Base-by-base conservation (phyloP, 2,888 invertebrate genomes). In the Prostheceraeus crozeri region DNA sequence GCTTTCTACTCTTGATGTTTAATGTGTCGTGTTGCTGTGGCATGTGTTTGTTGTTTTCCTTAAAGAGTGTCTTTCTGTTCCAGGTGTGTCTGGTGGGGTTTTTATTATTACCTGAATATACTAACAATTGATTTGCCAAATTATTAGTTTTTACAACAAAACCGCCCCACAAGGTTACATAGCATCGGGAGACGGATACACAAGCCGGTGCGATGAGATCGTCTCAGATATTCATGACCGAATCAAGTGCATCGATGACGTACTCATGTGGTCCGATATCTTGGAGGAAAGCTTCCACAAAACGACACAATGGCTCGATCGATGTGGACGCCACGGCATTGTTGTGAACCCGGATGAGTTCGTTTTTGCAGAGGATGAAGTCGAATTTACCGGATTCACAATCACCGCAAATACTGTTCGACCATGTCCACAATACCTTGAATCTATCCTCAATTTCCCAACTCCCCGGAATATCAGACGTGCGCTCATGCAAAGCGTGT, bases 401-500 rank as follows among this genome's bases (percentile, higher is more conserved):
- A 59, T 64, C 3, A 62, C 63, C 1, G 23, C 46, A 3, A 36
- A 59, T 33, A 62, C 40, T 31, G 65, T 67, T 6, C 64, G 64
- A 1, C 65, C 66, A 33, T 63, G 67, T 35, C 19, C 0, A 8
- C 40, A 54, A 40, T 65, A 62, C 45, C 11, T 66, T 3, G 31
- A 59, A 19, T 64, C 66, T 1, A 67, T 67, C 28, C 23, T 33
- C 19, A 33, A 54, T 33, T 54, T 54, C 28, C 54, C 40, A 10
- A 36, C 52, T n/a, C n/a, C 54, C 6, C n/a, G 25, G 10, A 54
- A 40, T 19, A 25, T 28, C 48, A 10, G 45, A 54, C 40, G 28
- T 54, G 4, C 48, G 48, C 14, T 67, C 66, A 2, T 67, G 66
- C 67, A 67, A 65, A 65, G 65, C 27, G 25, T n/a, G 48, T 48